phyloP scores from a whole-genome alignment of 2,888 invertebrate species.

The Poecilobothrus nobilitatus region DNA sequence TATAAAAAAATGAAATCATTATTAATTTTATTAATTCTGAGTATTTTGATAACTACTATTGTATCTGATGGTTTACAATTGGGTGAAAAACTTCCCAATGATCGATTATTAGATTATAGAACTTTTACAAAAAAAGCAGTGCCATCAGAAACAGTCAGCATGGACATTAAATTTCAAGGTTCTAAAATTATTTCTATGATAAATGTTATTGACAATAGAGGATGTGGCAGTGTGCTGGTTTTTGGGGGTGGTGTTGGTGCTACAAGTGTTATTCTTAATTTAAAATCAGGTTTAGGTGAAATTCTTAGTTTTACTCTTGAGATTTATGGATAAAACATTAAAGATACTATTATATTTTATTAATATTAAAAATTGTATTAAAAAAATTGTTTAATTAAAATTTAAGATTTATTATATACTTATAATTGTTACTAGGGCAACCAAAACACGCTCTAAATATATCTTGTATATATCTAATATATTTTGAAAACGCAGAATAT shows the following conservation, averaged over 20 bases:
- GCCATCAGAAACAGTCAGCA: not conserved
- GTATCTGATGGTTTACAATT: not conserved
- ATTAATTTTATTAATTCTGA: not conserved
- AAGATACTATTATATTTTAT: no score
- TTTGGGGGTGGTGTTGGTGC: conserved; percentile 36
- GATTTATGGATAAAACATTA: conserved; percentile 31
- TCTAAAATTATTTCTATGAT: conserved; percentile 11
- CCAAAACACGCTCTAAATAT: no score
- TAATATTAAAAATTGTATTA: no score
- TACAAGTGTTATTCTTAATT: conserved; percentile 30
- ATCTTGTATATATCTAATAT: no score
- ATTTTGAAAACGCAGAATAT: no score
- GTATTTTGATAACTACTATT: not conserved
- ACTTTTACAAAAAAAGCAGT: not conserved
- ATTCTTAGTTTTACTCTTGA: conserved; percentile 39
- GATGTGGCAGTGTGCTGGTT: conserved; percentile 37
- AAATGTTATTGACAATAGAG: conserved; percentile 23
- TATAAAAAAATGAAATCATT: not conserved
- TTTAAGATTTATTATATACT: no score
- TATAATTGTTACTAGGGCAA: no score
- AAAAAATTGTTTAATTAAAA: no score
- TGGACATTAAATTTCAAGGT: not conserved
- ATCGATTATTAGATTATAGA: not conserved
- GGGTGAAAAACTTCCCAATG: not conserved
- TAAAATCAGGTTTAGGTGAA: conserved; percentile 38